A percentile compares a stretch with the other conserved stretches of the same genome.
Evolutionary conservation across 2,797 vertebrate species (phyloP).

Genomic region (Pangasius mekongensis): DNA sequence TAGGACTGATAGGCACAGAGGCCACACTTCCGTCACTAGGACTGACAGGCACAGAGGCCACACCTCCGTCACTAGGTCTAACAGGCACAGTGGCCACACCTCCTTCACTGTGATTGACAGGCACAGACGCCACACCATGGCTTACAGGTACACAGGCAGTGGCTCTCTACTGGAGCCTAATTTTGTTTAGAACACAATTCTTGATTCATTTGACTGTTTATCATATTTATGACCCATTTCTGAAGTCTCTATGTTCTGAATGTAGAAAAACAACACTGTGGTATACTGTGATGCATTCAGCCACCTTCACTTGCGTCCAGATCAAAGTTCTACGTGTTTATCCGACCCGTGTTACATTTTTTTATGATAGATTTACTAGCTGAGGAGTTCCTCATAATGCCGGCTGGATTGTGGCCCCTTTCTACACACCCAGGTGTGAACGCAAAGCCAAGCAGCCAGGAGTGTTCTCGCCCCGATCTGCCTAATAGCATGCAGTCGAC

Average conservation of each 20-base stretch:
- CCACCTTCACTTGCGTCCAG: neutral
- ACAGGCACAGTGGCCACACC: neutral
- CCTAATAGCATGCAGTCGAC: neutral
- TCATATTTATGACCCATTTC: neutral
- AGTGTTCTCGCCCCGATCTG: neutral
- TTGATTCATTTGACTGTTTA: neutral
- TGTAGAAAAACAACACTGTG: neutral
- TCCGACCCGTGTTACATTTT: neutral
- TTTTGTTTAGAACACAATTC: neutral
- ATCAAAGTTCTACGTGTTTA: neutral
- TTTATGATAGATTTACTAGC: neutral
- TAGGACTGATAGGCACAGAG: neutral
- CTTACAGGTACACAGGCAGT: neutral
- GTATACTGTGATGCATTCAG: neutral
- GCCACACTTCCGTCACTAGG: neutral
- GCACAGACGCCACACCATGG: neutral
- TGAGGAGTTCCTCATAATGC: neutral
- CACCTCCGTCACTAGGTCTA: neutral
- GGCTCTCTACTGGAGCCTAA: neutral
- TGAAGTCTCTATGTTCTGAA: neutral
- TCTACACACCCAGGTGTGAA: constrained; percentile 41
- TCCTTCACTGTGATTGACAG: neutral
- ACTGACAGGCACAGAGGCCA: neutral
- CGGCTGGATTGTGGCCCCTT: neutral
- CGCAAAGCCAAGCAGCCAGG: neutral